Evolutionary conservation across 1,140 invertebrate genomes (phyloP).

Genomic region (Dendrolimus punctatus): DNA sequence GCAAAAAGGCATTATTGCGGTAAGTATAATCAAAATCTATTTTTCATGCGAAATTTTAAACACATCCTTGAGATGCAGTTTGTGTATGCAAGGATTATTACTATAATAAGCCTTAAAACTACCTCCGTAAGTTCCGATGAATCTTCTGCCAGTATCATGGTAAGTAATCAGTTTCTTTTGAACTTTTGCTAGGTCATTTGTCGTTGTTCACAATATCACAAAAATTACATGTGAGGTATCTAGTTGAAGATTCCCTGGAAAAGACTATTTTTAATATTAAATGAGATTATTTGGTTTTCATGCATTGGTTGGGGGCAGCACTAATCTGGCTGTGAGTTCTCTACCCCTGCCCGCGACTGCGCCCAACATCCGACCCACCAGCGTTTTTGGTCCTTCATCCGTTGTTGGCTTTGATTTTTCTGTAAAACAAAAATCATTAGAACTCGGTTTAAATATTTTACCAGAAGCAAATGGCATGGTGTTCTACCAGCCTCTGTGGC

Average conservation of each 20-base stretch:
- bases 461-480: too few relatives aligned
- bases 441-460: background rate
- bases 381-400: slow-evolving; percentile 21
- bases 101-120: too few relatives aligned
- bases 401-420: slow-evolving; percentile 24
- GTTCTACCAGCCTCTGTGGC: too few relatives aligned
- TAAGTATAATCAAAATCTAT: too few relatives aligned
- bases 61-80: too few relatives aligned
- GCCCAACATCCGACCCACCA: slow-evolving; percentile 44
- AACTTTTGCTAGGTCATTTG: background rate
- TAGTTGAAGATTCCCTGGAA: too few relatives aligned
- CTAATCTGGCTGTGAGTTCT: slow-evolving; percentile 40
- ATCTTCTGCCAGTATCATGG: slow-evolving; percentile 1
- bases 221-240: background rate
- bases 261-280: too few relatives aligned
- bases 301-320: slow-evolving; percentile 30
- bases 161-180: background rate
- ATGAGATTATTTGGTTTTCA: too few relatives aligned
- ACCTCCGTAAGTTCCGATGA: background rate
- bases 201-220: background rate
- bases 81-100: too few relatives aligned
- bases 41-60: too few relatives aligned
- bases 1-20: too few relatives aligned
- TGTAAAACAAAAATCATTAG: slow-evolving; percentile 9
- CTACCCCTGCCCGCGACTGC: slow-evolving; percentile 44